Evolutionary conservation across 2,888 invertebrate genomes (phyloP), one percentile per base, ranked within the genome.

Genomic region (Ommatoiulus sabulosus): DNA sequence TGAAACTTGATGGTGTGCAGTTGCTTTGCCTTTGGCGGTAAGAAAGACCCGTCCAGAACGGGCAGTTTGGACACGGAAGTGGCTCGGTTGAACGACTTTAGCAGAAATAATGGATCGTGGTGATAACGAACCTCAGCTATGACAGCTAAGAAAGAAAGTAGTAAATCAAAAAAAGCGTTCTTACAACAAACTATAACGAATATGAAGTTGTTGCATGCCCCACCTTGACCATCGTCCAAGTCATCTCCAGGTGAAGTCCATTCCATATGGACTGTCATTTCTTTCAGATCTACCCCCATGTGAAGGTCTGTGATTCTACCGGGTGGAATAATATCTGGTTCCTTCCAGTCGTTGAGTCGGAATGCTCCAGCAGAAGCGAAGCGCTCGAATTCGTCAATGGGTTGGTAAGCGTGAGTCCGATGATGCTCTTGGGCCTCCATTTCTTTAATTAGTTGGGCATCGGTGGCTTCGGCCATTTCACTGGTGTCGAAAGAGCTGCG

Each of bases 241-340:
- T 91, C 90, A 87, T 90, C 90, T 57, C 91, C 91, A 0, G 91
- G 90, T 15, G 90, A 90, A 1, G 91, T 91, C 90, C 90, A 91
- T 57, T 88, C 80, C 46, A 91, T 46, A 3, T 89, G 89, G 0
- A 91, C 90, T 24, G 84, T 87, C 8, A 88, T 80, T 10, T 89
- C 88, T 8, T 72, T 12, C 20, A 87, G 48, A 20, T 89, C 87
- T 17, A 89, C 90, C 0, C 87, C 86, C n/a, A 89, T 90, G 57
- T 72, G 85, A 17, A 91, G 89, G 87, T 91, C 91, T 6, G 90
- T 90, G 35, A 91, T 89, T 72, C 90, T 87, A 44, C 90, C 89
- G 3, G 91, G 91, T n/a, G 91, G 90, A 20, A 90, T 90, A 8
- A 90, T 48, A 89, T 91, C 91, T n/a, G 87, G 86, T 15, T 88